These are phyloP conservation scores for Pluvianellus socialis DNA, from an alignment of 2,113 vertebrate species.

Conservation along the genomic window DNA sequence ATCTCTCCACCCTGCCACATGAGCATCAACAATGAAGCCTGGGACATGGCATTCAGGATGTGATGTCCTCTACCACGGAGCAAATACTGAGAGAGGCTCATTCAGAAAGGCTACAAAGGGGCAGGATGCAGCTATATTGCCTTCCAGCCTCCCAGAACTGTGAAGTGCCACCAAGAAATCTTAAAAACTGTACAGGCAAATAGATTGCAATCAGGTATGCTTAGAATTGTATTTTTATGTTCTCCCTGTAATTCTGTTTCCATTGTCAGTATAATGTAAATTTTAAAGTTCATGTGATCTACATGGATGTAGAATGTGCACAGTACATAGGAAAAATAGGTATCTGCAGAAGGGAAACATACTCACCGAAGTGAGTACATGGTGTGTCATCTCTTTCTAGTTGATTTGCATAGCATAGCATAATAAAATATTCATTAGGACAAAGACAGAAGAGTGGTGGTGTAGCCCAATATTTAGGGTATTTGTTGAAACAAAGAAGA, in stretches of 20 bases:
- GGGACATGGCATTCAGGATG: neutral
- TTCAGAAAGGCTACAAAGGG: neutral
- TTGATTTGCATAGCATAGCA: neutral
- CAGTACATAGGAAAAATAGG: neutral
- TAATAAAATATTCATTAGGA: neutral
- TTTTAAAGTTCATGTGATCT: neutral
- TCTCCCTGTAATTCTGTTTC: neutral
- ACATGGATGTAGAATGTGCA: neutral
- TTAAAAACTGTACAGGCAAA: neutral
- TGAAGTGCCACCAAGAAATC: neutral
- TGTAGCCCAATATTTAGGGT: neutral
- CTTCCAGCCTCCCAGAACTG: neutral
- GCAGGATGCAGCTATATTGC: neutral
- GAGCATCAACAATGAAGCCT: neutral
- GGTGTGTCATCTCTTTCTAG: neutral
- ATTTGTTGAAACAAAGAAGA: neutral
- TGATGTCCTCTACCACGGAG: neutral
- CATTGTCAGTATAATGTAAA: neutral
- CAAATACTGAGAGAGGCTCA: accelerated
- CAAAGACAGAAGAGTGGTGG: neutral
- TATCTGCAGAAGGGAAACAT: neutral
- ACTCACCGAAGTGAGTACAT: neutral
- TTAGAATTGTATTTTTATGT: neutral
- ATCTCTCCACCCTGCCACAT: neutral
- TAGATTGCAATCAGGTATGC: neutral